These are phyloP conservation scores for Drosophila parthenogenetica DNA, from an alignment of 2,888 invertebrate species.

Conservation along the genomic window DNA sequence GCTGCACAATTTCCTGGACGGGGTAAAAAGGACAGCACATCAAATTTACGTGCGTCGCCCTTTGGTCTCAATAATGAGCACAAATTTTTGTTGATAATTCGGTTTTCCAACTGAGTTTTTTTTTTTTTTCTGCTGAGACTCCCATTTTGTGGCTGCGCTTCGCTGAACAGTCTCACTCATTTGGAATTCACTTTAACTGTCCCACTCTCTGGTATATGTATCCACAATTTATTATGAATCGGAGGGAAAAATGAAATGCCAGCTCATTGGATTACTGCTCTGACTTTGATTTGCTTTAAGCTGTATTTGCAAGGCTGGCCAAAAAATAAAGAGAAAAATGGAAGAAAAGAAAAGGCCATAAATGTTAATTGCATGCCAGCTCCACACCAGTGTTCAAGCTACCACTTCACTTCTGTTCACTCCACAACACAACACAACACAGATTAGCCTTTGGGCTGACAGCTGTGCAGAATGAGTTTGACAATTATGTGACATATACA, in stretches of 20 bases:
- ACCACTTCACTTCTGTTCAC: constrained; percentile 2
- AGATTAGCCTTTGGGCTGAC: constrained; percentile 47
- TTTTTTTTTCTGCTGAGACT: constrained; percentile 36
- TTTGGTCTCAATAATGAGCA: constrained; percentile 74
- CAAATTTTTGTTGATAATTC: constrained; percentile 77
- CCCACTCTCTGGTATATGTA: constrained; percentile 37
- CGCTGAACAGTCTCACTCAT: constrained; percentile 64
- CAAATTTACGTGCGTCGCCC: constrained; percentile 73
- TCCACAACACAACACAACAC: constrained; percentile 2
- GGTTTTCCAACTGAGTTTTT: constrained; percentile 49
- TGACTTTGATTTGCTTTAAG: constrained; percentile 71
- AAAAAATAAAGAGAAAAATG: constrained; percentile 3
- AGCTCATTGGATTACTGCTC: constrained; percentile 74
- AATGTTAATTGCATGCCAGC: constrained; percentile 76
- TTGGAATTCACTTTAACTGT: constrained; percentile 79
- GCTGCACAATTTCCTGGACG: constrained; percentile 65
- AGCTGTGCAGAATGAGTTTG: constrained; percentile 68
- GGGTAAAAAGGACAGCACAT: constrained; percentile 65
- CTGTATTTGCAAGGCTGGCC: constrained; percentile 20
- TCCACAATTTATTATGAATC: constrained; percentile 65
- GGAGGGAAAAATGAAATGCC: constrained; percentile 60
- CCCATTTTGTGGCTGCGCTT: constrained; percentile 51
- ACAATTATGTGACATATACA: constrained; percentile 69
- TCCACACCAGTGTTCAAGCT: constrained; percentile 14
- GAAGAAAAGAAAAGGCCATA: constrained; percentile 64